These are phyloP conservation scores for Neolamprologus kungweensis DNA, from an alignment of 2,113 vertebrate species.

Conservation along the genomic window DNA sequence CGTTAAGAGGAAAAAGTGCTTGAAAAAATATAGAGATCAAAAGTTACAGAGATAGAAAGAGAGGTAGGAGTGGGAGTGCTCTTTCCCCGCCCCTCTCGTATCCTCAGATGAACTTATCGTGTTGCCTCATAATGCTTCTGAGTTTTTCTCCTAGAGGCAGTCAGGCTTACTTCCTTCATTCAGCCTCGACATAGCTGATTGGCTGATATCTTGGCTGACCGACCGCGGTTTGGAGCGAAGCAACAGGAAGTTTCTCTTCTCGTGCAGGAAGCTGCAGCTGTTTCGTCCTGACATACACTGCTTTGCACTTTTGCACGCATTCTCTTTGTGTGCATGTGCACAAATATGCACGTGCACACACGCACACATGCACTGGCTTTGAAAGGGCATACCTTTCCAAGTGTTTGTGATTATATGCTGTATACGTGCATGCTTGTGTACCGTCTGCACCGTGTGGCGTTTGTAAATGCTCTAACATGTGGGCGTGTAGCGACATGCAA, in stretches of 20 bases:
- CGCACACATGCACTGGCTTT: neutral
- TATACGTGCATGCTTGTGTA: neutral
- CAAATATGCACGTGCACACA: neutral
- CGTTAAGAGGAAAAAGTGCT: slow-evolving; percentile 20
- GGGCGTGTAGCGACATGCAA: slow-evolving; percentile 45
- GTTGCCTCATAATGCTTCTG: slow-evolving; percentile 72
- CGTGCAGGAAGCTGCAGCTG: slow-evolving; percentile 64
- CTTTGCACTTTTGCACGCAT: slow-evolving; percentile 32
- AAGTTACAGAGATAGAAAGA: slow-evolving; percentile 54
- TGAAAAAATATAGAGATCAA: slow-evolving; percentile 41
- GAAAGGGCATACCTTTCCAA: neutral
- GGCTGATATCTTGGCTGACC: slow-evolving; percentile 62
- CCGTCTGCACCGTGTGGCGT: neutral
- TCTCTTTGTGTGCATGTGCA: neutral
- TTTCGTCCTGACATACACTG: slow-evolving; percentile 32
- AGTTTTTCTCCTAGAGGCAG: slow-evolving; percentile 57
- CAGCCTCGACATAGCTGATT: slow-evolving; percentile 59
- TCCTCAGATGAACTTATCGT: slow-evolving; percentile 78
- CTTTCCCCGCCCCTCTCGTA: slow-evolving; percentile 62
- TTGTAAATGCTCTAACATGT: slow-evolving; percentile 39
- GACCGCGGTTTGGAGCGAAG: slow-evolving; percentile 41
- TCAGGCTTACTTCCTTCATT: slow-evolving; percentile 69
- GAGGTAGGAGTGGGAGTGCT: slow-evolving; percentile 51
- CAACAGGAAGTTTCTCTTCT: slow-evolving; percentile 65
- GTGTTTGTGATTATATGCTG: neutral